Evolutionary conservation across 1,140 invertebrate genomes (phyloP), one percentile per base, ranked within the genome.

Genomic region (Helicoverpa armigera): DNA sequence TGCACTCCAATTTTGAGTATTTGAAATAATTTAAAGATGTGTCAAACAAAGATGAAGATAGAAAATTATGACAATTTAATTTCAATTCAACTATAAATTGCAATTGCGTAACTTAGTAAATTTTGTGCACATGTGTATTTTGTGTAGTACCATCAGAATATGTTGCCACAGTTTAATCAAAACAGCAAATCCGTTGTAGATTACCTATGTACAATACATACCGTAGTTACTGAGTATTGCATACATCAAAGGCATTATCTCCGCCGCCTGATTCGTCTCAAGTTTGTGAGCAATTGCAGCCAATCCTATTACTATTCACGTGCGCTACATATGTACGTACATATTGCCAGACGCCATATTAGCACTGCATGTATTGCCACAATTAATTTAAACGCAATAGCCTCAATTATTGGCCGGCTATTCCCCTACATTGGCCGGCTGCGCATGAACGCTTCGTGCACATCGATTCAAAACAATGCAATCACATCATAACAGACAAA

Each of bases 371-470:
- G 84, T 81, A 82, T 86, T 83, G 83, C 85, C 81, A 86, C 85
- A 88, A 90, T 91, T 88, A 92, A 89, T 91, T 91, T 89, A 90
- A 90, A 89, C 85, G 88, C 84, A 90, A 91, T 87, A 86, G 85
- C 86, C 84, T 86, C 86, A 91, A 89, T 91, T 87, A 89, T 85
- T 87, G 86, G 86, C 78, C 74, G 82, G 82, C 85, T 85, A 87
- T 88, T 84, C 84, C 82, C 80, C 80, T 83, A 80, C 85, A 82
- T 74, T 79, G 70, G 63, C 84, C 56, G 61, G 80, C 75, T 82
- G 74, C 80, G 78, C 77, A 83, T 74, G 79, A 84, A 82, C 69
- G 76, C 81, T 76, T 65, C 58, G 75, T 76, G 77, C 63, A 81
- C 78, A 82, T 82, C 77, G 82, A 53, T 78, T 79, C 53, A 61